These are phyloP conservation scores for Wasmannia auropunctata DNA, from an alignment of 1,140 invertebrate genomes.

Conservation along the genomic window DNA sequence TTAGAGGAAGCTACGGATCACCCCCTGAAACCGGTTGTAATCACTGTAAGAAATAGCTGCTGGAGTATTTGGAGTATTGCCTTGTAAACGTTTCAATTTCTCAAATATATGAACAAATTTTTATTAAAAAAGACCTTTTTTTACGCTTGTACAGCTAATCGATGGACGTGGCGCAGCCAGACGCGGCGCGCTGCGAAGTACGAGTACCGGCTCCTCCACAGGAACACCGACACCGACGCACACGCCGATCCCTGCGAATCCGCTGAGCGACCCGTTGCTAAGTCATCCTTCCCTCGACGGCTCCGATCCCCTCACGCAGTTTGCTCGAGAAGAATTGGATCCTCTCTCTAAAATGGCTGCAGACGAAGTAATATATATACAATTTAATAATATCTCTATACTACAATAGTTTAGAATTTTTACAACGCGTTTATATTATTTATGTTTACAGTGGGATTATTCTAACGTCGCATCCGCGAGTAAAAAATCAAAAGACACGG, in stretches of 20 bases:
- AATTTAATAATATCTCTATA: not conserved
- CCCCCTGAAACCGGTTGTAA: conserved; percentile 86
- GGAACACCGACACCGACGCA: conserved; percentile 85
- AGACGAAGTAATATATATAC: conserved; percentile 85
- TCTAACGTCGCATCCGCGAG: conserved; percentile 76
- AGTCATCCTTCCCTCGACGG: conserved; percentile 88
- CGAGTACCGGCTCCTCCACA: conserved; percentile 83
- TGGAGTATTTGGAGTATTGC: not conserved
- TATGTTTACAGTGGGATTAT: conserved; percentile 83
- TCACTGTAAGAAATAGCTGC: conserved; percentile 77
- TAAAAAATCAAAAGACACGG: conserved; percentile 84
- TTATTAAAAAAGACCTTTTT: not conserved
- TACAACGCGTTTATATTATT: conserved; percentile 50
- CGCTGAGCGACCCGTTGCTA: conserved; percentile 83
- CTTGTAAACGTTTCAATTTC: conserved; percentile 5
- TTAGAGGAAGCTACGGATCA: conserved; percentile 78
- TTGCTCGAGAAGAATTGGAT: conserved; percentile 89
- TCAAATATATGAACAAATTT: not conserved
- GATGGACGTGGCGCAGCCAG: conserved; percentile 84
- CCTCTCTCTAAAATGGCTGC: conserved; percentile 88
- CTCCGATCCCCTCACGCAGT: conserved; percentile 90
- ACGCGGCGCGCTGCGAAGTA: conserved; percentile 83
- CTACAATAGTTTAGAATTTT: conserved; percentile 42
- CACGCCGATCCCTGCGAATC: conserved; percentile 85
- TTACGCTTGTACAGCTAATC: conserved; percentile 80